Base-by-base conservation (phyloP, 2,113 vertebrate genomes). In the Pica pica region DNA sequence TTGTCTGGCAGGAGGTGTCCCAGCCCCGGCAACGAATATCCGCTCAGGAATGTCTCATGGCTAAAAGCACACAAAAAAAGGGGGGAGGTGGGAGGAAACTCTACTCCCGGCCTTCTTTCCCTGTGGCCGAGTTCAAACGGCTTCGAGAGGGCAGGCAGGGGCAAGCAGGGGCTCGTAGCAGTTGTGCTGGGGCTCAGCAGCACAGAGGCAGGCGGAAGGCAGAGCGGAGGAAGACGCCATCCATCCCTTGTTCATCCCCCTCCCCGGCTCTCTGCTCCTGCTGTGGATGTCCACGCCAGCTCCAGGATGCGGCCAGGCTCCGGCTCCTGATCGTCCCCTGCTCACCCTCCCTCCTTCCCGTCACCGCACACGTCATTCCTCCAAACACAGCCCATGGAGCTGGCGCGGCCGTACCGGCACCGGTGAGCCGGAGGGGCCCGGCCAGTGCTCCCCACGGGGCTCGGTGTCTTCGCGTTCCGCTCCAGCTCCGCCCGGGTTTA, bases 361-460 rank as follows among this genome's bases (percentile, higher is more conserved):
- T 94, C 93, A 84, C 77, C 18, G 3, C 63, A 49, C 90, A 89
- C 87, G 46, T 95, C 94, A 94, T 57, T 21, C 31, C 83, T 80
- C 31, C 80, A 12, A 83, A 71, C 71, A 7, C 79, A 42, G 65
- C 77, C 73, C 92, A 5, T 6, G 44, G 14, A 24, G 75, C 74
- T 20, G 69, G 20, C 13, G 14, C 9, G 16, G 49, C 7, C 6
- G n/a, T 2, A 35, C 33, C 11, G 13, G 14, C 52, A 26, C 35
- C 7, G 2, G 26, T 0, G 26, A 59, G 47, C 47, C 6, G 1
- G 49, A 16, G 76, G 73, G 71, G 44, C 55, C 68, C 4, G 3
- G 55, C 37, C 22, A 2, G 63, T 0, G 6, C 42, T 21, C 28
- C 87, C 81, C 87, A 2, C 0, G 3, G 55, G 18, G 68, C 55